Evolutionary conservation across 2,113 vertebrate species (phyloP).

Genomic region (Parotia lawesii): DNA sequence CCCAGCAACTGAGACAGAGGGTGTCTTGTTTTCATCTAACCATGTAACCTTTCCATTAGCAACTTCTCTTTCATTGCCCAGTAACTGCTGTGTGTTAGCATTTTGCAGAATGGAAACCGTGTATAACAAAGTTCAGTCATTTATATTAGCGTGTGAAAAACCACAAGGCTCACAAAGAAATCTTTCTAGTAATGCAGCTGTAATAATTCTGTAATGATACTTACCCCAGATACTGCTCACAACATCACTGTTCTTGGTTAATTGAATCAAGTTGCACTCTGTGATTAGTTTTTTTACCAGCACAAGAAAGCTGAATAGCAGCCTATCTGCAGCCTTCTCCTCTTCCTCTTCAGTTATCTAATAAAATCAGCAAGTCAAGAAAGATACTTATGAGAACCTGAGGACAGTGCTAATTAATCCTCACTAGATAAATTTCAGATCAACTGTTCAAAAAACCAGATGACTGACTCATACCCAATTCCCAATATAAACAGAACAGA

Average conservation of each 20-base stretch:
- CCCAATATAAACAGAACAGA: neutral
- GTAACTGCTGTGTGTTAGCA: neutral
- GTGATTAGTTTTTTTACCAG: constrained; percentile 87
- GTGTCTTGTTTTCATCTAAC: neutral
- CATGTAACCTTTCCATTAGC: neutral
- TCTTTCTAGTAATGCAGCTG: neutral
- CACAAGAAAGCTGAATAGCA: constrained; percentile 87
- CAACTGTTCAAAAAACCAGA: neutral
- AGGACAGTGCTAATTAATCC: neutral
- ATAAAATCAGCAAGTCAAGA: neutral
- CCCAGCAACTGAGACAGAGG: neutral
- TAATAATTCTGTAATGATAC: neutral
- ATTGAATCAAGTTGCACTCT: constrained; percentile 80
- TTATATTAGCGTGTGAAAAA: neutral
- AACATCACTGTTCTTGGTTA: constrained; percentile 73
- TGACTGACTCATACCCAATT: neutral
- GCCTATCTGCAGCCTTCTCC: constrained; percentile 87
- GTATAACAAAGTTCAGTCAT: neutral
- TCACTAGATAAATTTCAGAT: neutral
- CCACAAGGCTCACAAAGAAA: neutral
- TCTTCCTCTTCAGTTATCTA: constrained; percentile 87
- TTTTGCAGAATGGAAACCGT: neutral
- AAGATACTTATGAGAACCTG: neutral
- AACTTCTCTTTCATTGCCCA: neutral
- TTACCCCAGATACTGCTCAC: constrained; percentile 85